Base-by-base conservation (phyloP, 2,888 invertebrate species). In the Drosophila maculinotata region DNA sequence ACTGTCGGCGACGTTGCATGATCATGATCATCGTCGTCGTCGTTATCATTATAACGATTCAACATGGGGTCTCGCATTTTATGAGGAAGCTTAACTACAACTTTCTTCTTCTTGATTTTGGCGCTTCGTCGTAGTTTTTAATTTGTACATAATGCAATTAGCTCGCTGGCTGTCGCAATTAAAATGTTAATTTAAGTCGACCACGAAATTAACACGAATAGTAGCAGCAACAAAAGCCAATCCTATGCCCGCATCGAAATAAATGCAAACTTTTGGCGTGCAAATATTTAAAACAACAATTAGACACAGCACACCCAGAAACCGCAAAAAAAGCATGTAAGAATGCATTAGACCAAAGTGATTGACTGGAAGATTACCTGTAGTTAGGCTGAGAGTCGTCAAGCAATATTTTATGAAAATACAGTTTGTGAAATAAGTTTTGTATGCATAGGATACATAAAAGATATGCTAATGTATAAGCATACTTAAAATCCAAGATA, bases 231-330 rank as follows among this genome's bases (percentile, higher is more conserved):
- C 25, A 15, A 39, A 23, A 28, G 36, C 45, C 42, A 41, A 62
- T 36, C 65, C 69, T 33, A 42, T 54, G 30, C 54, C 36, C 33
- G 30, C 39, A 57, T 68, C 38, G 15, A 49, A 63, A 56, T 45
- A 56, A 74, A 59, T 31, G 42, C 54, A 47, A 47, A 12, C 33
- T 58, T n/a, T 48, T 36, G 47, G 20, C 67, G 71, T 68, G 66
- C 74, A 84, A 77, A 69, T 75, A 81, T 87, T 75, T 69, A 51
- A 78, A 59, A 56, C 67, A 67, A 72, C 79, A 79, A 81, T 75
- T 76, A 81, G 48, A 57, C 28, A 30, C 49, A 75, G 53, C 82
- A 63, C 83, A 67, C 83, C 81, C 71, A 67, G 65, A 73, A 68
- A 52, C 35, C 41, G 30, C n/a, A 44, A 41, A 23, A 45, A 52